Percentiles rank a stretch among this genome's conserved stretches.
phyloP scores from a whole-genome alignment of 2,797 vertebrate genomes.

The Tinamus major region DNA sequence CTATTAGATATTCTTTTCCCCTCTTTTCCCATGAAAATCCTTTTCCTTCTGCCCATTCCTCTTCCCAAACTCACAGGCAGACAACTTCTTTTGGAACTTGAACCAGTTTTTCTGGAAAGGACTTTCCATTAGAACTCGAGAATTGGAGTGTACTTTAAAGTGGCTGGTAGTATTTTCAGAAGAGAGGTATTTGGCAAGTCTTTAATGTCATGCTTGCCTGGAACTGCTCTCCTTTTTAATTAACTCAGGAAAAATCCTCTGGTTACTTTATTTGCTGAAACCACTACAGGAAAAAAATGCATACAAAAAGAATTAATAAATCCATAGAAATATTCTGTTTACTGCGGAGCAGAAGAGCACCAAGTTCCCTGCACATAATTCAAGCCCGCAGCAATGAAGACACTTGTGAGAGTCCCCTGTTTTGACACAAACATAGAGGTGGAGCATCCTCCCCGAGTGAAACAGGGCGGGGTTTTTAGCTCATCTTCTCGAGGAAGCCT shows the following conservation, averaged over 20 bases:
- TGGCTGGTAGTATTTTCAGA: slow-evolving; percentile 60
- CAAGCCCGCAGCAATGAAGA: slow-evolving; percentile 24
- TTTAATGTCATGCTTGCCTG: slow-evolving; percentile 67
- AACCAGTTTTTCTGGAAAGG: slow-evolving; percentile 51
- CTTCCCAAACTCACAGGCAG: not conserved
- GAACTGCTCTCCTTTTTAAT: slow-evolving; percentile 66
- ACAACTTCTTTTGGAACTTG: slow-evolving; percentile 34
- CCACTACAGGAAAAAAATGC: slow-evolving; percentile 50
- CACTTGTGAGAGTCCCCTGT: slow-evolving; percentile 7
- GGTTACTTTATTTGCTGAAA: slow-evolving; percentile 57
- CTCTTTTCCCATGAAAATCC: not conserved
- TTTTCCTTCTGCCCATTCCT: not conserved
- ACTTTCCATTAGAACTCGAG: slow-evolving; percentile 52
- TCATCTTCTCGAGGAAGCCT: not conserved
- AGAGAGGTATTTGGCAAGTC: slow-evolving; percentile 62
- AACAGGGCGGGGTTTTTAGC: not conserved
- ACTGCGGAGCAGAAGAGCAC: not conserved
- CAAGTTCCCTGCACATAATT: not conserved
- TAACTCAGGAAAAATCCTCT: slow-evolving; percentile 61
- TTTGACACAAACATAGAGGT: slow-evolving; percentile 30
- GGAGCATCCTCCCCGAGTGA: not conserved
- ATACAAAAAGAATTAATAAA: slow-evolving; percentile 37
- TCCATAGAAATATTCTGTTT: slow-evolving; percentile 17
- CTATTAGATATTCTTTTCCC: not conserved
- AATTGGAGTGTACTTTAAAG: slow-evolving; percentile 59